Conservation (phyloP, 2,888 invertebrate species). For the Cheilosia soror region DNA sequence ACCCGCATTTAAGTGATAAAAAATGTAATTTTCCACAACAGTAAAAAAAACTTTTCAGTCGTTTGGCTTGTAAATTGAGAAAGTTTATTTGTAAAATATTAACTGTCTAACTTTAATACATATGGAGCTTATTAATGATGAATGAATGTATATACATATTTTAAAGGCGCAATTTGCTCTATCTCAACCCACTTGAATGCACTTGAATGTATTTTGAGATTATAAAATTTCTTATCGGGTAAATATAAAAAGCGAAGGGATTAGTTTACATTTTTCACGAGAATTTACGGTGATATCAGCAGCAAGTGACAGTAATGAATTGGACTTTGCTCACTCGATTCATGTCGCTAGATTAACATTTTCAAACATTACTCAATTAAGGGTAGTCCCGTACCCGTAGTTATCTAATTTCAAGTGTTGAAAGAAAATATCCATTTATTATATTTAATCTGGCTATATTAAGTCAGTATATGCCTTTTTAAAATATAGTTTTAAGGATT, state of each 20-base stretch:
- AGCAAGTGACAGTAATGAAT: conserved; percentile 23
- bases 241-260: conserved; percentile 12
- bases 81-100: too few species aligned
- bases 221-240: conserved; percentile 5
- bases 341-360: conserved; percentile 22
- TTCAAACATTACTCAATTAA: conserved; percentile 40
- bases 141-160: background rate
- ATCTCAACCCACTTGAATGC: conserved; percentile 1
- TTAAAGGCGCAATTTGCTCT: conserved; percentile 1
- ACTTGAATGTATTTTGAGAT: conserved; percentile 13
- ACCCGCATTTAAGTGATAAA: too few species aligned
- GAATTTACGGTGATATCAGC: conserved; percentile 25
- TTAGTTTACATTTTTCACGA: background rate
- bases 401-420: conserved; percentile 11
- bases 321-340: conserved; percentile 38
- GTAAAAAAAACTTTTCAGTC: too few species aligned
- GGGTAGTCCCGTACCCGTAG: conserved; percentile 29
- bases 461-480: background rate
- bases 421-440: conserved; percentile 1
- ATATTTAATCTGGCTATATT: background rate
- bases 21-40: too few species aligned
- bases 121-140: too few species aligned
- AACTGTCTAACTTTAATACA: too few species aligned
- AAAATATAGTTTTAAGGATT: background rate
- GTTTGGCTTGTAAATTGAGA: too few species aligned